Conservation (phyloP, 2,113 vertebrate genomes). For the Corythoichthys intestinalis region DNA sequence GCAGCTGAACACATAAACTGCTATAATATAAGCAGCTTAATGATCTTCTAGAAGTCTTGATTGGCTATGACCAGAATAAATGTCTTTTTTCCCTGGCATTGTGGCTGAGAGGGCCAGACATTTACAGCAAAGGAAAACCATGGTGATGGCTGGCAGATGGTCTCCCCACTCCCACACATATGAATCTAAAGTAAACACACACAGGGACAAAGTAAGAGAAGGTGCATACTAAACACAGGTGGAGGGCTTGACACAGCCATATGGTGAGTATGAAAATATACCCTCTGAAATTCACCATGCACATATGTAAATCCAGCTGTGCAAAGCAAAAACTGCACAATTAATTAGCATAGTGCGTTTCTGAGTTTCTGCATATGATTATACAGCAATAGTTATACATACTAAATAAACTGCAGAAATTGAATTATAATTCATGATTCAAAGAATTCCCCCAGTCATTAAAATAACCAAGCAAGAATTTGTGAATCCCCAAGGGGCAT, state of each 20-base stretch:
- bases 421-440: not conserved
- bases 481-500: not conserved
- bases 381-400: not conserved
- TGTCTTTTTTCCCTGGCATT: not conserved
- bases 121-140: not conserved
- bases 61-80: not conserved
- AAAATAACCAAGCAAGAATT: not conserved
- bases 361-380: not conserved
- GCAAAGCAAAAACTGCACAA: not conserved
- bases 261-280: not conserved
- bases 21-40: not conserved
- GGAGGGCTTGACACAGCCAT: constrained; percentile 1
- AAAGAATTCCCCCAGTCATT: not conserved
- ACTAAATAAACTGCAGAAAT: not conserved
- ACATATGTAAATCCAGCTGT: constrained; percentile 7
- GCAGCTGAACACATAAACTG: not conserved
- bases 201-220: not conserved
- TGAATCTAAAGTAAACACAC: not conserved
- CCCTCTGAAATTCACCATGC: constrained; percentile 9
- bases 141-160: constrained; percentile 3
- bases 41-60: not conserved
- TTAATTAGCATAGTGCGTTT: not conserved
- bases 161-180: not conserved
- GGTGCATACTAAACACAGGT: not conserved
- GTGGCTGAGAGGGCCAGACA: not conserved